Base-by-base conservation (phyloP, 2,888 invertebrate species). In the Leptothorax acervorum region DNA sequence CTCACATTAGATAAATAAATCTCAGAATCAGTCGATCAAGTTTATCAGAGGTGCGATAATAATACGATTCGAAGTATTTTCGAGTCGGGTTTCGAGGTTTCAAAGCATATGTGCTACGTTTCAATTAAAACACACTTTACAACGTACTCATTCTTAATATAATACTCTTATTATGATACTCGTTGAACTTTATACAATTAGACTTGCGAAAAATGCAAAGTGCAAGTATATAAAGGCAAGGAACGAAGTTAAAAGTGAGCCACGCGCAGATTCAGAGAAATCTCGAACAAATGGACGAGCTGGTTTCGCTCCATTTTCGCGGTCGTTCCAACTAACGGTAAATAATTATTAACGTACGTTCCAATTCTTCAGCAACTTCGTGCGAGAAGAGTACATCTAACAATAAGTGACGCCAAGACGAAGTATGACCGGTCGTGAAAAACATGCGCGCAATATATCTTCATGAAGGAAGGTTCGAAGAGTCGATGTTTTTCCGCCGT, bases 241-340 rank as follows among this genome's bases (percentile, higher is more conserved):
- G 31, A 66, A n/a, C 15, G 15, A 45, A 70, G 71, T 71, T 57
- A 53, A 79, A 79, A 23, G 55, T 71, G 39, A 60, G 12, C 15
- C 23, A 3, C 35, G 11, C 18, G 71, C 39, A 11, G 45, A 75
- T 82, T 62, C 12, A 62, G 39, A 75, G 78, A 76, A 62, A 68
- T 53, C 78, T 78, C 31, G 70, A 35, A 79, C 51, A 79, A 79
- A 71, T 45, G 31, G 39, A 66, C 42, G 42, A 62, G 70, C 18
- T 35, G 62, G 79, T 79, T 70, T 53, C 83, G 83, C 79, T 83
- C 83, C 53, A 70, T 83, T 79, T 83, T 79, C 70, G 60, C 83
- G 6, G 31, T n/a, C 76, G 65, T 65, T 63, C 39, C 31, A 62
- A 18, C 39, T 66, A 82, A 60, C 78, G 57, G 57, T 83, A 76